Conservation (phyloP, 2,888 invertebrate species). For the Coremacera marginata region DNA sequence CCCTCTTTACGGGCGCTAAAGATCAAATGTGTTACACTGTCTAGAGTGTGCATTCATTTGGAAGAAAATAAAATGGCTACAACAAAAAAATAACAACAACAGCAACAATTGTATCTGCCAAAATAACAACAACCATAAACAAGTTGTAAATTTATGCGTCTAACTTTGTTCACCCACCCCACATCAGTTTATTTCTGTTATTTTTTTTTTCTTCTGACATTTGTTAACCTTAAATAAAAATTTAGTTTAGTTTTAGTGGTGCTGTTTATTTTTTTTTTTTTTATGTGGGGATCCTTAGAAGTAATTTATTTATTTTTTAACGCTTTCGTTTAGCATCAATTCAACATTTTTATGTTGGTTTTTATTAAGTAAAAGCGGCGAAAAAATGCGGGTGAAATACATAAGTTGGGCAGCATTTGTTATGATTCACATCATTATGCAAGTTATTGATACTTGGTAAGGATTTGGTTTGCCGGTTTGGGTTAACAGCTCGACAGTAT, state of each 20-base stretch:
- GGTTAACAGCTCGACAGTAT: not conserved
- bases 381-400: constrained; percentile 9
- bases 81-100: not conserved
- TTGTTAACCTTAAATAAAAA: constrained; percentile 33
- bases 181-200: not conserved
- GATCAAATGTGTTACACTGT: constrained; percentile 3
- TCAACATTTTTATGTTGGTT: constrained; percentile 25
- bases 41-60: constrained; percentile 54
- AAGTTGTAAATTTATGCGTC: constrained; percentile 33
- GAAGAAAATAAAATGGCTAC: constrained; percentile 57
- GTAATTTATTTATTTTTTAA: constrained; percentile 4
- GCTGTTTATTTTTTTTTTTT: constrained; percentile 28
- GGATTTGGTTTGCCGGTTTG: not conserved
- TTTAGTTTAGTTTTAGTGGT: constrained; percentile 21
- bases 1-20: not conserved
- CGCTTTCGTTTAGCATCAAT: constrained; percentile 26
- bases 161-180: not conserved
- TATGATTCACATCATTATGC: constrained; percentile 26
- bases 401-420: constrained; percentile 22
- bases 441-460: constrained; percentile 20
- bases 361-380: constrained; percentile 13
- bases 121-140: constrained; percentile 22
- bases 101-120: not conserved
- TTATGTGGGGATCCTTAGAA: not conserved
- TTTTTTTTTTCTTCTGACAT: not conserved